Evolutionary conservation across 1,140 invertebrate genomes (phyloP), one percentile per base, ranked within the genome.

Genomic region (Drosophila nannoptera): DNA sequence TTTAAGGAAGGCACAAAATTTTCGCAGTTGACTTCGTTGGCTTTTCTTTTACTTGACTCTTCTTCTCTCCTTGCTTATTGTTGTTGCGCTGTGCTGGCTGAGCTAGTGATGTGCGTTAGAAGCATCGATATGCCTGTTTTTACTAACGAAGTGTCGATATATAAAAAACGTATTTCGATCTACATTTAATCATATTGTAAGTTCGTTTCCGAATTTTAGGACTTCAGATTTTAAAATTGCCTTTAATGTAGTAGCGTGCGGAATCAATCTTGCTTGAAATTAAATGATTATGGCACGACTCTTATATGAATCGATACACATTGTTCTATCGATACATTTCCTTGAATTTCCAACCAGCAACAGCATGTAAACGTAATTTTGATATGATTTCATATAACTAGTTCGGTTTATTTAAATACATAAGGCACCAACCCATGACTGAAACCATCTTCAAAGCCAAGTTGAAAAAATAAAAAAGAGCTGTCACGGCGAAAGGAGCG

Each of bases 1-100:
- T 46, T 43, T 46, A 48, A 70, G 40, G 32, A 70, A 70, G 46
- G 45, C 61, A 59, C 48, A 31, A 53, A 59, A 48, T 59, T 59
- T 70, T 70, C 67, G 61, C 67, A 69, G 61, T 45, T 58, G 46
- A 58, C 58, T 70, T 70, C 54, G 68, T 66, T 66, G 68, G 68
- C 46, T 70, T 70, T 70, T 70, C 68, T 66, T 64, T 70, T 58
- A 40, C 48, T 65, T 65, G 62, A 43, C 64, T 52, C 52, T 68
- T 62, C 59, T 65, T 58, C 48, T 60, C 46, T 49, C 35, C 58
- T 16, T 59, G 43, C 14, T 56, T 58, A 52, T 68, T 72, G 64
- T 58, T 64, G 50, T 56, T 64, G 61, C 61, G 61, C 22, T 50
- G 38, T 11, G 53, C 40, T 61, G 60, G 61, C 45, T 60, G 61